phyloP scores from a whole-genome alignment of 2,797 vertebrate species.

The Avahi laniger region DNA sequence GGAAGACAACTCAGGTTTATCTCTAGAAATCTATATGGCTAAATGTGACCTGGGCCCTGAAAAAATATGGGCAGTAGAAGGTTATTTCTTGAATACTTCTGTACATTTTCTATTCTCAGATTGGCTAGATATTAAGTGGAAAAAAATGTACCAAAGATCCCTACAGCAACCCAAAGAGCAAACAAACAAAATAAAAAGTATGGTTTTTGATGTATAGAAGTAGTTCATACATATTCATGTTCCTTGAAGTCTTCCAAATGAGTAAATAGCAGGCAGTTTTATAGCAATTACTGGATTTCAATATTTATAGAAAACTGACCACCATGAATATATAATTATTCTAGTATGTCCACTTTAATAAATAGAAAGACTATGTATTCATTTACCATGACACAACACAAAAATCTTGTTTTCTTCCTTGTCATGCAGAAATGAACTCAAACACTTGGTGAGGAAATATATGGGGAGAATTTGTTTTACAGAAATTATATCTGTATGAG shows the following conservation, averaged over 20 bases:
- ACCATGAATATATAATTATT: conserved; percentile 76
- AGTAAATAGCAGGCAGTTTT: conserved; percentile 66
- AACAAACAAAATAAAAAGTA: not conserved
- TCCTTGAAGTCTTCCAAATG: conserved; percentile 55
- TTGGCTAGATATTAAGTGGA: not conserved
- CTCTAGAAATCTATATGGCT: not conserved
- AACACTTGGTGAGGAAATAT: conserved; percentile 53
- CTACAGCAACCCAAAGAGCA: not conserved
- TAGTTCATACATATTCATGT: conserved; percentile 60
- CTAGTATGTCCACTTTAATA: conserved; percentile 74
- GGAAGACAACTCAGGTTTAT: not conserved
- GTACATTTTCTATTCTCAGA: not conserved
- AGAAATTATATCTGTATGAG: conserved; percentile 19
- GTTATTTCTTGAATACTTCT: not conserved
- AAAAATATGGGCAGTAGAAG: not conserved
- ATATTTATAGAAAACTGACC: conserved; percentile 78
- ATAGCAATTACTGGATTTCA: conserved; percentile 70
- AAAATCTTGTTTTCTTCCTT: conserved; percentile 64
- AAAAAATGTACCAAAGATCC: not conserved
- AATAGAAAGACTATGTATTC: conserved; percentile 67
- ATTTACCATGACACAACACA: conserved; percentile 69
- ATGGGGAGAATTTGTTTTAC: conserved; percentile 59
- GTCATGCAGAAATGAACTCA: conserved; percentile 49
- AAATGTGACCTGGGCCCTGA: not conserved
- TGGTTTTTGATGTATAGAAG: conserved; percentile 36